Evolutionary conservation across 2,113 vertebrate genomes (phyloP), one percentile per base, ranked within the genome.

Genomic region (Anser brachyrhynchus): DNA sequence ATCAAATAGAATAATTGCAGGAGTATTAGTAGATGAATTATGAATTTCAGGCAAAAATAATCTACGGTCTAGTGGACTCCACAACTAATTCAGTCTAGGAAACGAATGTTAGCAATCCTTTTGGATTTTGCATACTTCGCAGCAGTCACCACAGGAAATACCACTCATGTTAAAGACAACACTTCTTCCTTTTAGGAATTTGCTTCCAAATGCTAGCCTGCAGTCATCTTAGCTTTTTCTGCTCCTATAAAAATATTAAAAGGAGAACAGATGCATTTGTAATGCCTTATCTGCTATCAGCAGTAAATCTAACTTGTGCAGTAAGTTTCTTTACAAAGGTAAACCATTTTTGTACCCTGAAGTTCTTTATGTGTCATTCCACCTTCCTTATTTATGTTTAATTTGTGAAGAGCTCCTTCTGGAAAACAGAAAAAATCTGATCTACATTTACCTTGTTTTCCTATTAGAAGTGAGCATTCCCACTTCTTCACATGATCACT

Each of bases 1-100:
- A 90, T 65, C 28, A 64, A 96, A 51, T 6, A 74, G 67, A 83
- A 73, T 92, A 95, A 97, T 21, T 90, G 90, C 90, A 92, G 81
- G 43, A 89, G 71, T 25, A 95, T 92, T 46, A 77, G 46, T 49
- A 90, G 35, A 44, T 61, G 35, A 95, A 90, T 86, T 90, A 79
- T 57, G 54, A 66, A 87, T 62, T 72, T 84, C 57, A 62, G 59
- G 77, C 61, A 95, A 97, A 97, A 89, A 62, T 81, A 73, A 79
- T 82, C 62, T 62, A n/a, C 43, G 82, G 46, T 43, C 52, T 62
- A 89, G n/a, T 16, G 65, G 69, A 92, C 57, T 59, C 25, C 46
- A 62, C 35, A 54, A 71, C 35, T 69, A 83, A 89, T 73, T 89
- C 62, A 87, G 88, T 28, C 69, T 89, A 81, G 89, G 86, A 96